phyloP scores from a whole-genome alignment of 2,888 invertebrate genomes.

The Lasioglossum zephyrum region DNA sequence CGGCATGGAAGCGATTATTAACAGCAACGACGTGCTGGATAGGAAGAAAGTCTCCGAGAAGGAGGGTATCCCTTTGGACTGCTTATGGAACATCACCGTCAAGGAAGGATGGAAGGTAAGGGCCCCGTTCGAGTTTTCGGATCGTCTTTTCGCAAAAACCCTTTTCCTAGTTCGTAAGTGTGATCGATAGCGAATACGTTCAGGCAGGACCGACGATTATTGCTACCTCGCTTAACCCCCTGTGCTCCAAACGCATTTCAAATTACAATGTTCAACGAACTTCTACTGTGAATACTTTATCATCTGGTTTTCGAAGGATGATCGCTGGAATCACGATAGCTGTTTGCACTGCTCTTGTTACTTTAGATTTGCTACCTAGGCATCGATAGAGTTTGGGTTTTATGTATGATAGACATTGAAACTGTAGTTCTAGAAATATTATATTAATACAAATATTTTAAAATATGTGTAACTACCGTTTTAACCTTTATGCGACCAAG shows the following conservation, averaged over 20 bases:
- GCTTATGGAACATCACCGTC: conserved; percentile 90
- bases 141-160: not conserved
- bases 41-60: conserved; percentile 85
- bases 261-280: not conserved
- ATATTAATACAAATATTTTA: too few species aligned
- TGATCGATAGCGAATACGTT: not conserved
- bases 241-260: not conserved
- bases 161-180: not conserved
- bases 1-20: conserved; percentile 86
- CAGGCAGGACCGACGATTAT: not conserved
- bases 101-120: conserved; percentile 88
- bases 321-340: not conserved
- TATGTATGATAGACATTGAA: too few species aligned
- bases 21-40: conserved; percentile 86
- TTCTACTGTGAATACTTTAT: not conserved
- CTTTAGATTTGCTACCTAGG: too few species aligned
- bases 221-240: not conserved
- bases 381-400: too few species aligned
- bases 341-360: not conserved
- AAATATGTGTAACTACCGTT: too few species aligned
- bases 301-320: not conserved
- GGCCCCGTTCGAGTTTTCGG: not conserved
- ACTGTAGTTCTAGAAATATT: too few species aligned
- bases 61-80: conserved; percentile 88
- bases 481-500: too few species aligned